Conservation (phyloP, 2,113 vertebrate genomes). For the Chinchilla lanigera region DNA sequence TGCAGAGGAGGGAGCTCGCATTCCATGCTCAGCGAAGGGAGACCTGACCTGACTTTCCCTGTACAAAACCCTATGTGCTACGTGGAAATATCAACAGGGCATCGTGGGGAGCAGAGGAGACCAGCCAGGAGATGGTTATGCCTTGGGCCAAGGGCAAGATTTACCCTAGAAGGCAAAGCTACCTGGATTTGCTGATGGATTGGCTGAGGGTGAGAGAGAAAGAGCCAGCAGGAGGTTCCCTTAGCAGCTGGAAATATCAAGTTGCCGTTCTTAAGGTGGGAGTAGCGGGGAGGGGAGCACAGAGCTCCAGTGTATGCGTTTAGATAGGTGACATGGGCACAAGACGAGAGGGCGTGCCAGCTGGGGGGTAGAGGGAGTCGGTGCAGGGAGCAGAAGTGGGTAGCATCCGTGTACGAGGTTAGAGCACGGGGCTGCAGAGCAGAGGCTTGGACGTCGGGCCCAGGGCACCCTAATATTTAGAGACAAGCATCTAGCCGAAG, state of each 20-base stretch:
- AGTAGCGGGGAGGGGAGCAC: too few species aligned
- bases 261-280: background rate
- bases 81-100: background rate
- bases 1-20: background rate
- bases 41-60: background rate
- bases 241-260: background rate
- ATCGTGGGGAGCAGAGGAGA: background rate
- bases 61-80: background rate
- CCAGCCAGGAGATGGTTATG: background rate
- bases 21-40: background rate
- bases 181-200: background rate
- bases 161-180: background rate
- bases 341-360: too few species aligned
- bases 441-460: background rate
- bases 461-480: background rate
- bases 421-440: background rate
- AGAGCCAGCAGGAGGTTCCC: background rate
- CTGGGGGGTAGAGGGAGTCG: background rate
- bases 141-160: background rate
- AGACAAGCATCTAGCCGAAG: background rate
- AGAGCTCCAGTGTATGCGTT: background rate
- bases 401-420: rapidly evolving
- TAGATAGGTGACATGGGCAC: background rate
- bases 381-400: background rate
- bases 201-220: background rate